Evolutionary conservation across 1,140 invertebrate species (phyloP), one percentile per base, ranked within the genome.

Genomic region (Hestina assimilis): DNA sequence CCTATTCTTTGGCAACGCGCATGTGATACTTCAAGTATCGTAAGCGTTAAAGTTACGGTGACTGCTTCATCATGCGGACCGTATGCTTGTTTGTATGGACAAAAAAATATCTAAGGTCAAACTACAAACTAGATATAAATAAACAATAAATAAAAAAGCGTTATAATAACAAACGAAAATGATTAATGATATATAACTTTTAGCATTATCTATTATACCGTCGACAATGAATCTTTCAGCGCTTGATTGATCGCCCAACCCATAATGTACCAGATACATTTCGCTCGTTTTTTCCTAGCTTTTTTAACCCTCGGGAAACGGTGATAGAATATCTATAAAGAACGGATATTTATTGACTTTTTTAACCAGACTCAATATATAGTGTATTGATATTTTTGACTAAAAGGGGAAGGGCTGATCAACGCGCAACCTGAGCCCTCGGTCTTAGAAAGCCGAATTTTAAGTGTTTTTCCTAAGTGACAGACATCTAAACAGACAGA

Each of bases 161-260:
- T 9, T 43, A 45, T 33, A 26, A 45, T 29, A 38, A 35, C 8
- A 19, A 8, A 40, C 8, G 4, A 6, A n/a, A 40, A 51, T 55
- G 52, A 55, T 55, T 46, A 55, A 55, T 46, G 52, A 46, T 29
- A 46, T 55, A 55, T 55, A 55, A 55, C 42, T 55, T 55, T 55
- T 33, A 45, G 17, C 42, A 55, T 55, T 55, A 55, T 55, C 52
- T 55, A 55, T 38, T 55, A 46, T 38, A 23, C 1, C 33, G 47
- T 38, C 21, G 28, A 55, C 42, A 51, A 38, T 38, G 33, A 51
- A 51, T 21, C 33, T 38, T 40, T 26, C 20, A 23, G 26, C n/a
- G 28, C 21, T 23, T 55, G 42, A 55, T 55, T 55, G 52, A 55
- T 55, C 26, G 14, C 50, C 15, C 19, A 11, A 20, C 0, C 29